Base-by-base conservation (phyloP, 2,797 vertebrate species). In the Pangasius sanitwongsei region DNA sequence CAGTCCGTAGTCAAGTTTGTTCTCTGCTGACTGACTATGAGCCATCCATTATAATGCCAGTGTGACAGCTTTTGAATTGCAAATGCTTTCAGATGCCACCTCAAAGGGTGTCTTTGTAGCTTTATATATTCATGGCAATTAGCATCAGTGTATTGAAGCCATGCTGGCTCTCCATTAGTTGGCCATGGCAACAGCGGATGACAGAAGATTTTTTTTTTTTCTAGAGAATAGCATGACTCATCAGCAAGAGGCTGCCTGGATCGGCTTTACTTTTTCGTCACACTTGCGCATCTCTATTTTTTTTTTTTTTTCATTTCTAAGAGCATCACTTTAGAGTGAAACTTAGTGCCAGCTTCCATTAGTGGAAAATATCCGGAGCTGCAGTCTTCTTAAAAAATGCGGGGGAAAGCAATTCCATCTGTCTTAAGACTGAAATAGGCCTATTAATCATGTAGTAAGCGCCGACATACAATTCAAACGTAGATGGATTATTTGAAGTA, bases 391-490 rank as follows among this genome's bases (percentile, higher is more conserved):
- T 65, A 20, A 81, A 75, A 37, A 83, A 63, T 34, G 61, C 41
- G 18, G 77, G 55, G 63, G 9, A 86, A 69, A 94, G 92, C 90
- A 88, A 90, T 93, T 92, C 92, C 89, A 89, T 87, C 86, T 91
- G 78, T 94, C 90, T 41, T 82, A 50, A 50, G 89, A 90, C 85
- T 81, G 81, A 78, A 80, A 86, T 37, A 90, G 88, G 86, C 83
- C 93, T 96, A 95, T 96, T 96, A 95, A 95, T 95, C 95, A 95
- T 92, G 92, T 92, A 95, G 92, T 75, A 90, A 93, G 91, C 93
- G 92, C 92, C 83, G 72, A 82, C 81, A 90, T 92, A 93, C 92
- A 93, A 91, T 95, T 94, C 93, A 91, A 94, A 92, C 93, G 91
- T 95, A 94, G 95, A 94, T 95, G 94, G 94, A 94, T 95, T 94